These are phyloP conservation scores for Mormyrus lacerda DNA, from an alignment of 2,113 vertebrate genomes.

Conservation along the genomic window DNA sequence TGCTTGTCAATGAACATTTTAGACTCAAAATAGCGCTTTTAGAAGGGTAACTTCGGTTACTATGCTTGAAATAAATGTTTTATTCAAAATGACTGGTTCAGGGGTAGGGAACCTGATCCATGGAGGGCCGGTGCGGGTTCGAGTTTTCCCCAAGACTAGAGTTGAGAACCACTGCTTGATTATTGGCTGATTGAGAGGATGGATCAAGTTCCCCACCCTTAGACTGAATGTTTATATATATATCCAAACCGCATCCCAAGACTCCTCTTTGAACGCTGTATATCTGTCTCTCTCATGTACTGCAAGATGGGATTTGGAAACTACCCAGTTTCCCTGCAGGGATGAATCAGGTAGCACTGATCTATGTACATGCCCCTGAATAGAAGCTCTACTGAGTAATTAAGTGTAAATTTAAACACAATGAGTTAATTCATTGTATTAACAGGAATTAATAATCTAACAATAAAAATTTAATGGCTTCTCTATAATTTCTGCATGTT, in stretches of 20 bases:
- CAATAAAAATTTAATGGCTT: background rate
- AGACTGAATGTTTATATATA: too few species aligned
- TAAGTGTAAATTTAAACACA: background rate
- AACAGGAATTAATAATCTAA: background rate
- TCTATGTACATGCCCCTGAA: background rate
- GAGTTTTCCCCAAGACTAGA: too few species aligned
- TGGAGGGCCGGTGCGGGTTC: too few species aligned
- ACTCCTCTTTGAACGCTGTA: too few species aligned
- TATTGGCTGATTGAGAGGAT: too few species aligned
- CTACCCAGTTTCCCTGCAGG: background rate
- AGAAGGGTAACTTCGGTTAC: background rate
- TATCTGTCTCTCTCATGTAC: background rate
- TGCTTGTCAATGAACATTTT: background rate
- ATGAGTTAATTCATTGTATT: background rate
- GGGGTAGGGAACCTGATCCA: too few species aligned
- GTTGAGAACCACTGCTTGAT: too few species aligned
- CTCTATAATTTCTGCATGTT: background rate
- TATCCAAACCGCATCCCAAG: too few species aligned
- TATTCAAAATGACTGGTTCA: background rate
- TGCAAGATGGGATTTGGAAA: background rate
- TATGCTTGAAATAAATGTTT: background rate
- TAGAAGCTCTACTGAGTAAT: background rate
- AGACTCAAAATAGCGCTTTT: background rate
- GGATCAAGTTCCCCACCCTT: too few species aligned
- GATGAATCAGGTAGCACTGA: background rate